Evolutionary conservation across 2,797 vertebrate species (phyloP).

Genomic region (Craterocephalus amniculus): DNA sequence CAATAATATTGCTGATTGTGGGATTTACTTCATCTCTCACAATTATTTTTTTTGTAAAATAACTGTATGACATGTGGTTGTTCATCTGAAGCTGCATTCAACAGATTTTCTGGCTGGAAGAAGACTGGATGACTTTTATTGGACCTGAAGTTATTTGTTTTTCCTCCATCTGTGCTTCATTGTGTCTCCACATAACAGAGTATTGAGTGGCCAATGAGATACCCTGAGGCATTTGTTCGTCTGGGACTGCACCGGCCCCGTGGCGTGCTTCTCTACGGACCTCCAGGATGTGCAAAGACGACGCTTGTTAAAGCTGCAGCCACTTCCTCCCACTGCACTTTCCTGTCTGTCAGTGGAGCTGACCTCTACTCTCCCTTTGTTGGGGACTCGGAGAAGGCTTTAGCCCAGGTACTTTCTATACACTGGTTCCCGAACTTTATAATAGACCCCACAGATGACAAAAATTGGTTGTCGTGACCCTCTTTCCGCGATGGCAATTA

Average conservation of each 20-base stretch:
- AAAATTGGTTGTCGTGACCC: no score
- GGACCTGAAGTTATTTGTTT: neutral
- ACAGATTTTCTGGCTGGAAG: no score
- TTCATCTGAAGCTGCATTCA: no score
- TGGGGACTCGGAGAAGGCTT: conserved; percentile 93
- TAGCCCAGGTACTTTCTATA: conserved; percentile 86
- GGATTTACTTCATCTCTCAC: no score
- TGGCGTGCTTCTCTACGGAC: conserved; percentile 92
- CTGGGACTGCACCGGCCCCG: conserved; percentile 89
- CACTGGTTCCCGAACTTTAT: no score
- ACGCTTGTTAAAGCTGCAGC: conserved; percentile 90
- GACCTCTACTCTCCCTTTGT: conserved; percentile 94
- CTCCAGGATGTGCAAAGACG: conserved; percentile 95
- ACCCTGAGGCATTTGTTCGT: conserved; percentile 88
- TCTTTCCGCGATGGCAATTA: no score
- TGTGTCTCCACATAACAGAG: conserved; percentile 70
- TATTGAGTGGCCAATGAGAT: conserved; percentile 93
- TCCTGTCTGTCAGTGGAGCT: conserved; percentile 90
- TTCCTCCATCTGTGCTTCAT: neutral
- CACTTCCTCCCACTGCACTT: conserved; percentile 86
- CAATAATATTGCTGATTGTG: neutral
- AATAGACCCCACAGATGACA: no score
- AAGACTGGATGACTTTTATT: no score
- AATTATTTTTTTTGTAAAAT: no score
- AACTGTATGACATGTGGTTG: no score